phyloP scores from a whole-genome alignment of 2,888 invertebrate species.

The Ophraella communa region DNA sequence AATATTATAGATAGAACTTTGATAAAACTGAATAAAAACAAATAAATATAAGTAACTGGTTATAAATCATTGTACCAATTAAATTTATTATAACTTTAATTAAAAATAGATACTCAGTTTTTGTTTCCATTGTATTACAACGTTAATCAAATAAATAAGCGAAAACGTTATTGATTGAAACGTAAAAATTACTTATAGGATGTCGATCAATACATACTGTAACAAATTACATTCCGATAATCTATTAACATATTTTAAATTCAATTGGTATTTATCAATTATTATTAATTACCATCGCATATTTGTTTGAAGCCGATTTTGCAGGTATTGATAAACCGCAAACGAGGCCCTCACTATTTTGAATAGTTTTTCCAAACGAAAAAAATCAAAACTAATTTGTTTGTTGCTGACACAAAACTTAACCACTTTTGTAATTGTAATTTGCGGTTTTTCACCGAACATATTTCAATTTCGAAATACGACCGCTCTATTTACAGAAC shows the following conservation, averaged over 20 bases:
- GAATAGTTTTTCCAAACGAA: conserved; percentile 30
- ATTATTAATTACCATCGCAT: neutral
- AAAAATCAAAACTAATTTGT: conserved; percentile 34
- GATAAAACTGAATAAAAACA: too few species aligned
- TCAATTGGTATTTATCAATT: neutral
- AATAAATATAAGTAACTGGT: too few species aligned
- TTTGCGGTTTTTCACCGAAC: conserved; percentile 29
- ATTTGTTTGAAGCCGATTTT: neutral
- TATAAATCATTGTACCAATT: too few species aligned
- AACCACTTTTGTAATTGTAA: conserved; percentile 36
- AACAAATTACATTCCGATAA: neutral
- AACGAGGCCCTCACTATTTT: conserved; percentile 17
- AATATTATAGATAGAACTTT: too few species aligned
- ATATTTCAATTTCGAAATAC: conserved; percentile 30
- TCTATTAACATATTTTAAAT: neutral
- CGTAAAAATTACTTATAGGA: neutral
- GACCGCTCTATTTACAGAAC: conserved; percentile 12
- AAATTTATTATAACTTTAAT: too few species aligned
- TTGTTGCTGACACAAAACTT: conserved; percentile 33
- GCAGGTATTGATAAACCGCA: neutral
- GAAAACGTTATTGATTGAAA: neutral
- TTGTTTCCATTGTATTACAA: too few species aligned
- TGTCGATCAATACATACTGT: neutral
- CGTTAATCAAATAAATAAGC: too few species aligned
- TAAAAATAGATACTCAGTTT: too few species aligned